Evolutionary conservation across 1,140 invertebrate genomes (phyloP).

Genomic region (Orussus abietinus): DNA sequence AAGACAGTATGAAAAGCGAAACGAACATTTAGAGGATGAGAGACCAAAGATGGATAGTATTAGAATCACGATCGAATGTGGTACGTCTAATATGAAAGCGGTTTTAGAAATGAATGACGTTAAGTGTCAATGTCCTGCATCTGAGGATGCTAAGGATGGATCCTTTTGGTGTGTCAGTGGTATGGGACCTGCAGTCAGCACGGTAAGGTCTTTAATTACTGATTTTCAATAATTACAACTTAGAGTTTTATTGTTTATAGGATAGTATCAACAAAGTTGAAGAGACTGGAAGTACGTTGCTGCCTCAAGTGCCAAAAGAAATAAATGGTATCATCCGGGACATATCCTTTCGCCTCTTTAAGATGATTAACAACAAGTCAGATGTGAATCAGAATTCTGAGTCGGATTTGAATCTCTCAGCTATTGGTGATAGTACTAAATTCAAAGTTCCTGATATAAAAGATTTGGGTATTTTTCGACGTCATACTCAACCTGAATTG

Average conservation of each 20-base stretch:
- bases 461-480: conserved; percentile 5
- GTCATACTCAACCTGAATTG: conserved; percentile 24
- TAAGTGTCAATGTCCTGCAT: conserved; percentile 32
- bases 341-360: conserved; percentile 28
- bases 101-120: conserved; percentile 34
- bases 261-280: conserved; percentile 33
- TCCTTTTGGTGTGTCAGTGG: conserved; percentile 43
- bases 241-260: conserved; percentile 16
- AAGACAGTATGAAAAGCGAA: conserved; percentile 30
- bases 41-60: conserved; percentile 20
- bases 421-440: conserved; percentile 15
- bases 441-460: conserved; percentile 12
- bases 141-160: conserved; percentile 27
- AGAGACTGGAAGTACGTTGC: conserved; percentile 39
- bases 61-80: conserved; percentile 34
- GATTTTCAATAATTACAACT: conserved; percentile 1
- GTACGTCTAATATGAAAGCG: conserved; percentile 36
- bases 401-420: conserved; percentile 10
- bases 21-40: conserved; percentile 9
- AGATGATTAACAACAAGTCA: conserved; percentile 26
- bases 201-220: conserved; percentile 11
- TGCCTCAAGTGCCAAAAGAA: conserved; percentile 33
- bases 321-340: conserved; percentile 25
- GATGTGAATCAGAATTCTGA: conserved; percentile 20
- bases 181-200: conserved; percentile 22